phyloP scores from a whole-genome alignment of 1,140 invertebrate species.

The Papilio glaucus region DNA sequence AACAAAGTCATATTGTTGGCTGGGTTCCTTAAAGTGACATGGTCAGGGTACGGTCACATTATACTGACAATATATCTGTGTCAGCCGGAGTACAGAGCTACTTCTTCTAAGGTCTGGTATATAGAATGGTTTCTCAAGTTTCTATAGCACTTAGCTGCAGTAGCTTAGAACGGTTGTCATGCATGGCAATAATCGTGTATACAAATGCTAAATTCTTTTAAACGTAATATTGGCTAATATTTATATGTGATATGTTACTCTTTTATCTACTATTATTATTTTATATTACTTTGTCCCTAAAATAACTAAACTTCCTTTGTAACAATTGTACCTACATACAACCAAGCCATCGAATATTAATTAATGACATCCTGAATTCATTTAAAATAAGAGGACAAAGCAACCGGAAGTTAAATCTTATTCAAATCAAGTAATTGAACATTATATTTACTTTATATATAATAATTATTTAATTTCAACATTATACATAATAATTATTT shows the following conservation, averaged over 20 bases:
- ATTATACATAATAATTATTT: not conserved
- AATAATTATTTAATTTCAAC: constrained; percentile 2
- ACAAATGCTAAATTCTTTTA: not conserved
- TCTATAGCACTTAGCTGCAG: not conserved
- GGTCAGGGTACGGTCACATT: not conserved
- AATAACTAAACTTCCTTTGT: not conserved
- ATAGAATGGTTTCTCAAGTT: not conserved
- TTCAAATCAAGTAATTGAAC: not conserved
- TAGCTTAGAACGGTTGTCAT: not conserved
- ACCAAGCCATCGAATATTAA: not conserved
- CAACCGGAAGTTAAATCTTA: not conserved
- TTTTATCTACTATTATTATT: not conserved
- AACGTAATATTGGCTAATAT: not conserved
- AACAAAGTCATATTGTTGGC: not conserved
- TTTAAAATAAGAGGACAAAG: not conserved
- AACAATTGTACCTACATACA: not conserved
- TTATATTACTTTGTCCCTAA: not conserved
- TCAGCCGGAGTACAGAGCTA: not conserved
- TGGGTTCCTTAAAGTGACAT: not conserved
- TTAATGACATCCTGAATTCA: not conserved
- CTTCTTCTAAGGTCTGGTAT: not conserved
- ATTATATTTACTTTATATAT: not conserved
- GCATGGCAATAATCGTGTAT: not conserved
- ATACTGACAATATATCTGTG: not conserved
- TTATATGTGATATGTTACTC: not conserved